These are phyloP conservation scores for Nymphalis polychloros DNA, from an alignment of 2,888 invertebrate genomes.

Conservation along the genomic window DNA sequence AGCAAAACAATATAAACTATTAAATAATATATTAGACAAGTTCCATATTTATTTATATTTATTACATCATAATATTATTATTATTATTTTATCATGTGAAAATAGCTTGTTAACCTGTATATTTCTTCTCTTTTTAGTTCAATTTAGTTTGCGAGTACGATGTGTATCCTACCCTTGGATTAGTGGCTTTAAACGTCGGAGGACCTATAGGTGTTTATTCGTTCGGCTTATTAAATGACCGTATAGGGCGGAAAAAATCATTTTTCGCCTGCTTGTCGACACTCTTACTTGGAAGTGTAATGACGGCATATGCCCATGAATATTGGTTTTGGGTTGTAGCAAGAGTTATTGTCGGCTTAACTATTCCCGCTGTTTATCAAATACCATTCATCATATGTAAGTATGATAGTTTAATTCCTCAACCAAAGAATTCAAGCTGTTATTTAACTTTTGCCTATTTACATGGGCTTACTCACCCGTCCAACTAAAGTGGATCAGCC, in stretches of 20 bases:
- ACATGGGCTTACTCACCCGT: no score
- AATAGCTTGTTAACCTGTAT: not conserved
- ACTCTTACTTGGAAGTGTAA: conserved; percentile 89
- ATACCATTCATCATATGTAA: conserved; percentile 97
- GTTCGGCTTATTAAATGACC: conserved; percentile 93
- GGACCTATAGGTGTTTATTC: conserved; percentile 95
- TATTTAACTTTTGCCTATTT: no score
- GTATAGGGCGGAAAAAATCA: conserved; percentile 91
- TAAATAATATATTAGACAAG: not conserved
- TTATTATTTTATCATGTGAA: no score
- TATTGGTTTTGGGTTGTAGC: conserved; percentile 93
- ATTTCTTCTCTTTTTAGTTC: conserved; percentile 83
- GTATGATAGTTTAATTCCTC: conserved; percentile 51
- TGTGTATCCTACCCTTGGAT: conserved; percentile 92
- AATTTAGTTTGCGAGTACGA: conserved; percentile 93
- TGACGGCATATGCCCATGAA: conserved; percentile 88
- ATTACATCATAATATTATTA: no score
- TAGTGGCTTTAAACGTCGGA: conserved; percentile 92
- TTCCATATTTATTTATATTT: no score
- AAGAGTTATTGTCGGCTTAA: conserved; percentile 91
- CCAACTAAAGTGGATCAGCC: no score
- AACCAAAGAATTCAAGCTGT: no score
- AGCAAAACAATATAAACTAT: not conserved
- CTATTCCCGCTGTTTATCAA: conserved; percentile 95
- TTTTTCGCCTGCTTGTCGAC: conserved; percentile 93